Percentiles rank a stretch among this genome's conserved stretches.
phyloP scores from a whole-genome alignment of 2,797 vertebrate genomes.

The Peromyscus eremicus region DNA sequence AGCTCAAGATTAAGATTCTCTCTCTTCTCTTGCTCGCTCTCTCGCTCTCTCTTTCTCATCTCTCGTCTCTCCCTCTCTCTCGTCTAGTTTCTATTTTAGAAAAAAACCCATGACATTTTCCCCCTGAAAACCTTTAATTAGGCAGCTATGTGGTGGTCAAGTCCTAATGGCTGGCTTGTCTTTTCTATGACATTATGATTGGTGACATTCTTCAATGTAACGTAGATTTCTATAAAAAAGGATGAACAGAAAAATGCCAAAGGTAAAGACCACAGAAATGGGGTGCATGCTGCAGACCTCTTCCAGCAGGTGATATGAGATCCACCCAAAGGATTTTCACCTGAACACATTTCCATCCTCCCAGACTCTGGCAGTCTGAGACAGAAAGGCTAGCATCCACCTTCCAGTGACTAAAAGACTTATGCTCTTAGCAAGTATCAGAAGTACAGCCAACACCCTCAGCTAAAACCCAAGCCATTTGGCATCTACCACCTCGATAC shows the following conservation, averaged over 20 bases:
- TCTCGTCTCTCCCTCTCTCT: no score
- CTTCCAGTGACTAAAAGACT: background rate
- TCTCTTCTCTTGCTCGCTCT: background rate
- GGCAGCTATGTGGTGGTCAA: background rate
- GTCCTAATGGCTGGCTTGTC: background rate
- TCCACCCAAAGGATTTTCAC: background rate
- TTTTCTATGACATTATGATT: background rate
- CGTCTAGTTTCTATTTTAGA: background rate
- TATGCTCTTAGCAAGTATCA: background rate
- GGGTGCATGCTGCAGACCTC: background rate
- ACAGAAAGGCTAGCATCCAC: background rate
- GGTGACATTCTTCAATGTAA: background rate
- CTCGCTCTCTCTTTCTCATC: no score
- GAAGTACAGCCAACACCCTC: background rate
- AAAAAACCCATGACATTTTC: background rate
- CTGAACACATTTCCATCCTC: accelerated
- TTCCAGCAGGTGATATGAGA: background rate
- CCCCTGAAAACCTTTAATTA: background rate
- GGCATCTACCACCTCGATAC: background rate
- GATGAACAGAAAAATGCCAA: background rate
- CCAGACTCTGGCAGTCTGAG: background rate
- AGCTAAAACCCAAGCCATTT: background rate
- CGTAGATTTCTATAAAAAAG: background rate
- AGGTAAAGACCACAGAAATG: background rate
- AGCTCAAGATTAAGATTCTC: background rate